phyloP scores from a whole-genome alignment of 2,113 vertebrate species.

The Oncorhynchus mykiss region DNA sequence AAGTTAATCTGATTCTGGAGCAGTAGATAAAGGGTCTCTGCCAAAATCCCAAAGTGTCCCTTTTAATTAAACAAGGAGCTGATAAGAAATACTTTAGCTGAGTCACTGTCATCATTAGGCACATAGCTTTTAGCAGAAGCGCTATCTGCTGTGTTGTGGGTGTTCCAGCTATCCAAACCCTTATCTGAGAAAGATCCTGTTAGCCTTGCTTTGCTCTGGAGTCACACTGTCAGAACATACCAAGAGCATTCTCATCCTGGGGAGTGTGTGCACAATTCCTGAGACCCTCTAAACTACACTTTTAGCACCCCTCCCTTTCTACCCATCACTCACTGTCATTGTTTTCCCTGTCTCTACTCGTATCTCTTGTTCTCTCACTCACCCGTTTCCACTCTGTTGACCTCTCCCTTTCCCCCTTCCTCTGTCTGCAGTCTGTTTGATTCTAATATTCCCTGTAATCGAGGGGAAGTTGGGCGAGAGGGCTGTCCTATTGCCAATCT shows the following conservation, averaged over 20 bases:
- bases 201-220: constrained; percentile 53
- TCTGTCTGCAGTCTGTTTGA: constrained; percentile 3
- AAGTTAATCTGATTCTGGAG: too few species aligned
- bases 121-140: too few species aligned
- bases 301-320: constrained; percentile 26
- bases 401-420: not conserved
- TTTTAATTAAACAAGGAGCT: not conserved
- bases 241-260: constrained; percentile 6
- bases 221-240: constrained; percentile 69
- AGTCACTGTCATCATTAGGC: not conserved
- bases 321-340: constrained; percentile 12
- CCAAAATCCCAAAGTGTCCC: too few species aligned
- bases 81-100: not conserved
- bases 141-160: not conserved
- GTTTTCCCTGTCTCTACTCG: constrained; percentile 23
- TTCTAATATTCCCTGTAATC: constrained; percentile 9
- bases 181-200: constrained; percentile 65
- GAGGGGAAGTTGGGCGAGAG: constrained; percentile 15
- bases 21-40: too few species aligned
- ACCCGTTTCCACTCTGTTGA: not conserved
- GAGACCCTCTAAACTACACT: constrained; percentile 16
- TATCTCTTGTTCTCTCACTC: constrained; percentile 18
- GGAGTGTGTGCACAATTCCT: not conserved
- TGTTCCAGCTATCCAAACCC: constrained; percentile 19
- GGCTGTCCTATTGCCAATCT: constrained; percentile 26